Percentiles rank a stretch among this genome's conserved stretches.
phyloP scores from a whole-genome alignment of 2,797 vertebrate species.

The Lepilemur septentrionalis region DNA sequence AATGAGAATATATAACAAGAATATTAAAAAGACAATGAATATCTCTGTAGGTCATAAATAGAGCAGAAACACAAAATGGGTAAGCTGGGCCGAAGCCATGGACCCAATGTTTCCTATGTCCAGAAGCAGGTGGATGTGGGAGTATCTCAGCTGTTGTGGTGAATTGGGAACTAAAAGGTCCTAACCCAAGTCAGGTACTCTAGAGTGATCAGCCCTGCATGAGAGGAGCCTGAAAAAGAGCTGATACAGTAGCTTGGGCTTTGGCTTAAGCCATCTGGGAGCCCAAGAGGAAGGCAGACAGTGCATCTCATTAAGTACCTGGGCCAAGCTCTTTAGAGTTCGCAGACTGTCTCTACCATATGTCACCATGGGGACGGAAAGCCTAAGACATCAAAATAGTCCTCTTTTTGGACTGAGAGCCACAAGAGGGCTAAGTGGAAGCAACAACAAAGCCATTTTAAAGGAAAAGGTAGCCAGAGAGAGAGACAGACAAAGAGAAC shows the following conservation, averaged over 20 bases:
- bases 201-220: neutral
- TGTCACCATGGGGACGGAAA: neutral
- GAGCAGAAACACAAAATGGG: neutral
- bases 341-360: neutral
- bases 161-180: neutral
- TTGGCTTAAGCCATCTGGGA: neutral
- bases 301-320: neutral
- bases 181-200: neutral
- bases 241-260: neutral
- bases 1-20: neutral
- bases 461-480: neutral
- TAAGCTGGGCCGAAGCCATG: neutral
- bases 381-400: neutral
- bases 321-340: neutral
- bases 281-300: neutral
- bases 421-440: neutral
- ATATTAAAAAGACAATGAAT: neutral
- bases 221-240: neutral
- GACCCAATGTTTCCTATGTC: neutral
- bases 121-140: neutral
- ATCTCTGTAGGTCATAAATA: neutral
- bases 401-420: neutral
- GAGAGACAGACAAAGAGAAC: neutral
- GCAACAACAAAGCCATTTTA: neutral
- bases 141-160: neutral